Conservation (phyloP, 2,113 vertebrate species). For the Amazona guildingii region DNA sequence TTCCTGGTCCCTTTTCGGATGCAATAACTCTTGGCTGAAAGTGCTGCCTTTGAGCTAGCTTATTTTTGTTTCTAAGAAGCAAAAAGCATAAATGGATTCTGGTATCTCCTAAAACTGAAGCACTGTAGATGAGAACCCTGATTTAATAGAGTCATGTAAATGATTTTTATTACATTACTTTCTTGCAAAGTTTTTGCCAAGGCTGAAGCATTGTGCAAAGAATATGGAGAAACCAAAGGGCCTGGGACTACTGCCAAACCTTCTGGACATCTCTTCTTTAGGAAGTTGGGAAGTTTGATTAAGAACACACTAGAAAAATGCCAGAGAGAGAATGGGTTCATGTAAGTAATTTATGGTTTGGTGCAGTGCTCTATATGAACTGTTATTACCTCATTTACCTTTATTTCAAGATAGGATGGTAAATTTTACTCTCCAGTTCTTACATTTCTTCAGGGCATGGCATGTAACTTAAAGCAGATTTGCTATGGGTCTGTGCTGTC, state of each 20-base stretch:
- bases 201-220: conserved; percentile 92
- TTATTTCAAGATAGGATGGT: not conserved
- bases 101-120: not conserved
- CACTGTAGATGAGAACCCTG: not conserved
- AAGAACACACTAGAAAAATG: conserved; percentile 95
- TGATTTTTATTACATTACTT: not conserved
- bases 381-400: not conserved
- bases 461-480: not conserved
- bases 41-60: not conserved
- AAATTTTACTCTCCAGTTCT: not conserved
- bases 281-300: conserved; percentile 87
- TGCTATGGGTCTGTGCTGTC: not conserved
- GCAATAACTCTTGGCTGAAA: not conserved
- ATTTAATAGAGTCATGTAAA: not conserved
- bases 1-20: not conserved
- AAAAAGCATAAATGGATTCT: not conserved
- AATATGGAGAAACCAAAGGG: conserved; percentile 96
- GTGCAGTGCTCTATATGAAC: not conserved
- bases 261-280: conserved; percentile 95
- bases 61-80: conserved; percentile 6
- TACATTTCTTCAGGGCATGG: not conserved
- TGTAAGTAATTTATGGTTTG: conserved; percentile 81
- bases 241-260: conserved; percentile 93
- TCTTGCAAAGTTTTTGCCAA: conserved; percentile 83
- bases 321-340: conserved; percentile 97